These are phyloP conservation scores for Nomada ruficornis DNA, from an alignment of 2,888 invertebrate species.

Conservation along the genomic window DNA sequence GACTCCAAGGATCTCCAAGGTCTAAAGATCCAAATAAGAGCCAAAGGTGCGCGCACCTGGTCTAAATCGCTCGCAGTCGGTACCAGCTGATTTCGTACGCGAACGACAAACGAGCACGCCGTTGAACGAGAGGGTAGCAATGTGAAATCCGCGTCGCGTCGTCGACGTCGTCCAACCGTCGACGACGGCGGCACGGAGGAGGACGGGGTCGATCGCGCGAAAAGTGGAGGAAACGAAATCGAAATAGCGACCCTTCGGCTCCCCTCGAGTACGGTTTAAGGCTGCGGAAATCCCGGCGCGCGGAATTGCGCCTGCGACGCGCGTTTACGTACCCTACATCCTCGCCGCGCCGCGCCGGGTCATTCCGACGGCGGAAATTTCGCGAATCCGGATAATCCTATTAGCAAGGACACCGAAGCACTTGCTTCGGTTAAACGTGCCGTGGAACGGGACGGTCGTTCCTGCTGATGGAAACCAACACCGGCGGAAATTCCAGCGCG, in stretches of 20 bases:
- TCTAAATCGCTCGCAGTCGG: too few species aligned
- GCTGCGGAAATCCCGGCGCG: conserved; percentile 55
- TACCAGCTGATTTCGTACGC: too few species aligned
- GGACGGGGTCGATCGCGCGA: neutral
- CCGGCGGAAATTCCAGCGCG: conserved; percentile 49
- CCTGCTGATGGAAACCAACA: conserved; percentile 68
- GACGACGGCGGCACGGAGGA: too few species aligned
- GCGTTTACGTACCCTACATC: conserved; percentile 50
- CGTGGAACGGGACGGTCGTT: conserved; percentile 56
- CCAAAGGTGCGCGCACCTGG: too few species aligned
- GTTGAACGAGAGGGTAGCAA: too few species aligned
- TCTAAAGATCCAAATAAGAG: too few species aligned
- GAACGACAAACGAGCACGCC: too few species aligned
- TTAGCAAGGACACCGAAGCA: conserved; percentile 70
- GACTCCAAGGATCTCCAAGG: neutral
- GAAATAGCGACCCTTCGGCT: conserved; percentile 22
- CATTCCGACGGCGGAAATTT: conserved; percentile 66
- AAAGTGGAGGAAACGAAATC: conserved; percentile 15
- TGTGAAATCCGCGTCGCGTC: too few species aligned
- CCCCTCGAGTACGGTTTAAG: conserved; percentile 20
- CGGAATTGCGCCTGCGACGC: conserved; percentile 58
- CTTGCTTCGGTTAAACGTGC: conserved; percentile 67
- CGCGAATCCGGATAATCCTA: conserved; percentile 71
- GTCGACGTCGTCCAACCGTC: too few species aligned
- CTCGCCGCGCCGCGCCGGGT: conserved; percentile 48